A percentile compares a stretch with the other conserved stretches of the same genome.
phyloP scores from a whole-genome alignment of 2,888 invertebrate species.

The Scaeva pyrastri region DNA sequence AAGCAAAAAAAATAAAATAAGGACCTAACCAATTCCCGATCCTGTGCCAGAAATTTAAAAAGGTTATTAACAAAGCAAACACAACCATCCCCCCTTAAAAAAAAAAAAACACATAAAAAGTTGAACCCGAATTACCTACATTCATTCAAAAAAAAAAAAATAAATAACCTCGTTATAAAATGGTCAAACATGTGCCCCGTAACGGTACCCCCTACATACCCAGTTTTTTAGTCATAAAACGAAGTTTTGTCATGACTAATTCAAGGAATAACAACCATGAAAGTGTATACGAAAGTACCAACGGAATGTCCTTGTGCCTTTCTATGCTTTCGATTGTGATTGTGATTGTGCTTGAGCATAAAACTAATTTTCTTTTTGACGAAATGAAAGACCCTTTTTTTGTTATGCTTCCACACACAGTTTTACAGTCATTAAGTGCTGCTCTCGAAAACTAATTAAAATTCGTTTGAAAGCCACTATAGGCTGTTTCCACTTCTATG shows the following conservation, averaged over 20 bases:
- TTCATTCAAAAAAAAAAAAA: background rate
- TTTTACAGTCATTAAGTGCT: slow-evolving; percentile 41
- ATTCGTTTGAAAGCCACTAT: slow-evolving; percentile 43
- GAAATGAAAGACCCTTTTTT: slow-evolving; percentile 6
- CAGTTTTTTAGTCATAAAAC: background rate
- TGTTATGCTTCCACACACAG: slow-evolving; percentile 30
- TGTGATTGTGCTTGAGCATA: slow-evolving; percentile 1
- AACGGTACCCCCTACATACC: too few species aligned
- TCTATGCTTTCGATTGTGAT: background rate
- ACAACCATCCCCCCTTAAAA: background rate
- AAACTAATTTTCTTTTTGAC: slow-evolving; percentile 22
- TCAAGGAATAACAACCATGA: slow-evolving; percentile 35
- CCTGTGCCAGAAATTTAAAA: slow-evolving; percentile 11
- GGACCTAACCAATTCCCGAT: background rate
- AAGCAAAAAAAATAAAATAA: background rate
- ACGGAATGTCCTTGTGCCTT: too few species aligned
- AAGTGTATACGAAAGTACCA: background rate
- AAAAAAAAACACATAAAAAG: background rate
- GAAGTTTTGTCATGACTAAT: slow-evolving; percentile 40
- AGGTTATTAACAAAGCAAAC: slow-evolving; percentile 31
- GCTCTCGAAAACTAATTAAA: slow-evolving; percentile 38
- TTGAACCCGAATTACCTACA: background rate
- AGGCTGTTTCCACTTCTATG: slow-evolving; percentile 42
- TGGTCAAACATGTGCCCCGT: slow-evolving; percentile 33
- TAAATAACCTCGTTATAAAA: slow-evolving; percentile 19